Evolutionary conservation across 23 tunicate genomes (phyloP).

Genomic region (Diplosoma virens): DNA sequence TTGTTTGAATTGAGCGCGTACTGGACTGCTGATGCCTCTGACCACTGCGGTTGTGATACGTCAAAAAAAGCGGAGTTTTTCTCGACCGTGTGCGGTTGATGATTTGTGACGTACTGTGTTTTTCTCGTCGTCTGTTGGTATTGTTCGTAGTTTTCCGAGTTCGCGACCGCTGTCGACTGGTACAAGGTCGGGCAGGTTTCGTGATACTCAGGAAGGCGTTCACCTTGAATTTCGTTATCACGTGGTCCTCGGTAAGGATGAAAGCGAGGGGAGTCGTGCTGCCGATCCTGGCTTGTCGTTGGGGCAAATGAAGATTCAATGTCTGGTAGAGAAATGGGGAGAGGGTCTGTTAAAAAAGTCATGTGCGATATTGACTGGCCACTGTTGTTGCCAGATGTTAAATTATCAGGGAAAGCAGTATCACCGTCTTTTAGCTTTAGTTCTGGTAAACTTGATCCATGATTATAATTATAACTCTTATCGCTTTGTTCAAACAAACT

Average conservation of each 20-base stretch:
- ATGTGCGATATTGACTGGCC: neutral
- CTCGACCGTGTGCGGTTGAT: too few species aligned
- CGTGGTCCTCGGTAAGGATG: neutral
- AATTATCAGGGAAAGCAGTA: neutral
- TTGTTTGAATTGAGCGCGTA: neutral
- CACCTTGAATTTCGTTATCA: neutral
- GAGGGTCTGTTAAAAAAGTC: neutral
- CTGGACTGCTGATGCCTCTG: too few species aligned
- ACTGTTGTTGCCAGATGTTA: neutral
- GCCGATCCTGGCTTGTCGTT: neutral
- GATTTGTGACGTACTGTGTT: too few species aligned
- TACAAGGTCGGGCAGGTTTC: too few species aligned
- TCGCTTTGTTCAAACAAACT: neutral
- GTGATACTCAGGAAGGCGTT: too few species aligned
- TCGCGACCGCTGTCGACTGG: too few species aligned
- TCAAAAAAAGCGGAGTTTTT: too few species aligned
- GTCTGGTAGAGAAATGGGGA: neutral
- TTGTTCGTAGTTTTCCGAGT: neutral
- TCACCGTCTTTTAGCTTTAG: neutral
- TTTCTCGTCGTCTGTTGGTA: neutral
- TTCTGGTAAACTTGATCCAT: neutral
- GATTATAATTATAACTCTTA: neutral
- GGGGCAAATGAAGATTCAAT: neutral
- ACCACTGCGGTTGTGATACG: too few species aligned
- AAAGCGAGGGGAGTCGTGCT: neutral